Percentiles rank a stretch among this genome's conserved stretches.
Conservation (phyloP, 1,140 invertebrate species). For the Bombus superbus region DNA sequence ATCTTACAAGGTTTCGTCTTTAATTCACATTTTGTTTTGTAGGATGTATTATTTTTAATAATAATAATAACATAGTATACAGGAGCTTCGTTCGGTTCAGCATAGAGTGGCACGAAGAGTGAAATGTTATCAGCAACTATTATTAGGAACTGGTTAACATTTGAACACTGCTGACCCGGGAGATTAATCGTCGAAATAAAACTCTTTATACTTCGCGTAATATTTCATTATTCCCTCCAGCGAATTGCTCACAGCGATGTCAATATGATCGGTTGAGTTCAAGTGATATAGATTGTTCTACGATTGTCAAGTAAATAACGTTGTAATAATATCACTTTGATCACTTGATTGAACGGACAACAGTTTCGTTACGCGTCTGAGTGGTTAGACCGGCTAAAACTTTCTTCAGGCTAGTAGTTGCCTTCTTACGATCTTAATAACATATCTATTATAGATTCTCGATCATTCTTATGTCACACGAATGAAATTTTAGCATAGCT, state of each 20-base stretch:
- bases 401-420: background rate
- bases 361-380: background rate
- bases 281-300: constrained; percentile 5
- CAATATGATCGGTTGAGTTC: constrained; percentile 7
- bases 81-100: no score
- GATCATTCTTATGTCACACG: background rate
- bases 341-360: background rate
- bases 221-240: background rate
- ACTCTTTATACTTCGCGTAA: background rate
- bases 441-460: background rate
- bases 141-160: no score
- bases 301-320: constrained; percentile 13
- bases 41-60: background rate
- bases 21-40: background rate
- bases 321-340: background rate
- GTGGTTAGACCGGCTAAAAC: background rate
- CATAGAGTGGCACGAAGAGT: background rate
- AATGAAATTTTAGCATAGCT: background rate
- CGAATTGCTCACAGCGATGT: constrained; percentile 5
- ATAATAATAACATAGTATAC: background rate
- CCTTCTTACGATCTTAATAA: background rate
- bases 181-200: background rate
- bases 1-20: no score
- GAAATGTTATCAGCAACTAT: background rate
- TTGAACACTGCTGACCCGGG: background rate